Conservation (phyloP, 1,140 invertebrate genomes). For the Aporrectodea caliginosa region DNA sequence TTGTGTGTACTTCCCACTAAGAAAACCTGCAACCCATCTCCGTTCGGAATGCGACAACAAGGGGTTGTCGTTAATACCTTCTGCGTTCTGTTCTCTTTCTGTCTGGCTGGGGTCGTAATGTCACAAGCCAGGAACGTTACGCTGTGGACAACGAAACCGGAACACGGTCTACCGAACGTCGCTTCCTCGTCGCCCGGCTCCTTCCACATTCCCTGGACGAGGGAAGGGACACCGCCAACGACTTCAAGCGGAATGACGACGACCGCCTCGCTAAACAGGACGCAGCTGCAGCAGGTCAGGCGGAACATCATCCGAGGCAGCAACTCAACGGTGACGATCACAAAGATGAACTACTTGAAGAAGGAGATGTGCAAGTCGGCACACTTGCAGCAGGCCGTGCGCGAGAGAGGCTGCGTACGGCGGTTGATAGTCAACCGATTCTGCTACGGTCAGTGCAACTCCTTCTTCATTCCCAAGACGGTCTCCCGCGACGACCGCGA, state of each 20-base stretch:
- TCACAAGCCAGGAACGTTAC: too few species aligned
- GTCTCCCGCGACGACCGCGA: constrained; percentile 36
- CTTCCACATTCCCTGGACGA: neutral
- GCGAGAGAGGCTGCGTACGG: constrained; percentile 63
- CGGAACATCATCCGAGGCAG: neutral
- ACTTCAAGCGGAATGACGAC: neutral
- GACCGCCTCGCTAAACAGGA: neutral
- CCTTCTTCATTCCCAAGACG: constrained; percentile 66
- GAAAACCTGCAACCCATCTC: too few species aligned
- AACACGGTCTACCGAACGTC: too few species aligned
- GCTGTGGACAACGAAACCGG: too few species aligned
- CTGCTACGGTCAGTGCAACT: constrained; percentile 72
- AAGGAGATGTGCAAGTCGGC: constrained; percentile 70
- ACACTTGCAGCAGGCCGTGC: constrained; percentile 64
- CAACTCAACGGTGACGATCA: constrained; percentile 59
- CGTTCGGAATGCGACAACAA: too few species aligned
- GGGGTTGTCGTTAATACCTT: too few species aligned
- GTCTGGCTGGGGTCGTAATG: too few species aligned
- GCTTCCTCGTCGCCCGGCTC: neutral
- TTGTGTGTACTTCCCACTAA: too few species aligned
- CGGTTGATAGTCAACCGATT: constrained; percentile 65
- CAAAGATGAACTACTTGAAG: constrained; percentile 64
- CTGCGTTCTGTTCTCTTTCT: too few species aligned
- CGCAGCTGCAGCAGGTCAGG: neutral
- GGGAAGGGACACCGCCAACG: neutral